These are phyloP conservation scores for Gadus chalcogrammus DNA, from an alignment of 2,113 vertebrate species.

Conservation along the genomic window DNA sequence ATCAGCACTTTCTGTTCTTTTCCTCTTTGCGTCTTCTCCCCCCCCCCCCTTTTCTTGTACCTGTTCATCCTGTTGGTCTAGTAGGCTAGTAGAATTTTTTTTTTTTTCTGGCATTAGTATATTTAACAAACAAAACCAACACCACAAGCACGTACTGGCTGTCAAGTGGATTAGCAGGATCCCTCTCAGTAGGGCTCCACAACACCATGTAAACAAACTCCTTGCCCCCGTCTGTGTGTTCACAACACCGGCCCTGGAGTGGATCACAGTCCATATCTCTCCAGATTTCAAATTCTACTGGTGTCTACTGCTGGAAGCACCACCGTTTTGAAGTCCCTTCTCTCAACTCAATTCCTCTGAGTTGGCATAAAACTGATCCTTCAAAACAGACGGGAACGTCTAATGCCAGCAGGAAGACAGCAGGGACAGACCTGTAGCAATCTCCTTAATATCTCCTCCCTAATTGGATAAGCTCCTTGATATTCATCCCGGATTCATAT, in stretches of 20 bases:
- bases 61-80: slow-evolving; percentile 39
- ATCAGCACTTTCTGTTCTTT: neutral
- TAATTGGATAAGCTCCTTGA: slow-evolving; percentile 69
- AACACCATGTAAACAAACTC: slow-evolving; percentile 57
- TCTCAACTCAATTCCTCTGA: slow-evolving; percentile 14
- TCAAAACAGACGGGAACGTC: slow-evolving; percentile 58
- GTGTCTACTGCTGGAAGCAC: too few species aligned
- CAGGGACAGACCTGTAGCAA: slow-evolving; percentile 53
- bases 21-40: neutral
- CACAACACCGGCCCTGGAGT: slow-evolving; percentile 51
- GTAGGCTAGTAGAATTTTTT: slow-evolving; percentile 14
- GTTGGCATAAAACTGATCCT: slow-evolving; percentile 56
- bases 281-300: slow-evolving; percentile 27
- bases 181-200: slow-evolving; percentile 37
- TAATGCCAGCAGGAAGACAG: slow-evolving; percentile 53
- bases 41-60: slow-evolving; percentile 29
- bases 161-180: slow-evolving; percentile 55
- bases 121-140: slow-evolving; percentile 40
- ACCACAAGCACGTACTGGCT: slow-evolving; percentile 16
- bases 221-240: slow-evolving; percentile 54
- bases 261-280: slow-evolving; percentile 46
- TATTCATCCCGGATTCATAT: slow-evolving; percentile 61
- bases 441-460: slow-evolving; percentile 63
- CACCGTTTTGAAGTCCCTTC: too few species aligned
- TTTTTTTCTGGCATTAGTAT: slow-evolving; percentile 12